These are phyloP conservation scores for Conopomorpha cramerella DNA, from an alignment of 1,140 invertebrate genomes.

Conservation along the genomic window DNA sequence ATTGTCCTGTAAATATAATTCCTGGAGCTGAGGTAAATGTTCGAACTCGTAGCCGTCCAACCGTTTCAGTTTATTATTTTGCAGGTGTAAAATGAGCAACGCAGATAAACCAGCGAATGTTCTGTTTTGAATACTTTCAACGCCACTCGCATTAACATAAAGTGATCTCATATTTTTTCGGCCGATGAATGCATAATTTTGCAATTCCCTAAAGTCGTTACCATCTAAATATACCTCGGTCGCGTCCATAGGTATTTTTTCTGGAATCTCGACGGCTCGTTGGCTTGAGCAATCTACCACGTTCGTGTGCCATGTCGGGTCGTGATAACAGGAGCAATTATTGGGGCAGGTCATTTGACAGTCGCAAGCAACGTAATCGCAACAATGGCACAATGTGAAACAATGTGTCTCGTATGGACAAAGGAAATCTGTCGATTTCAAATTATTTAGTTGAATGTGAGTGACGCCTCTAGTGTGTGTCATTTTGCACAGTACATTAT, in stretches of 20 bases:
- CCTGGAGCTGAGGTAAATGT: constrained; percentile 76
- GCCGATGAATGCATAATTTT: constrained; percentile 91
- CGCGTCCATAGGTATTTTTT: constrained; percentile 90
- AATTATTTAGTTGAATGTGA: constrained; percentile 67
- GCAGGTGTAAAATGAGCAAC: constrained; percentile 81
- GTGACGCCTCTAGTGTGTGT: constrained; percentile 72
- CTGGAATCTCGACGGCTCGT: constrained; percentile 74
- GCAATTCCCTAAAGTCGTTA: constrained; percentile 81
- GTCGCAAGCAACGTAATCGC: constrained; percentile 92
- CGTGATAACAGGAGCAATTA: constrained; percentile 91
- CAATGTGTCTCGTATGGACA: constrained; percentile 91
- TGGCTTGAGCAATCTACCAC: constrained; percentile 87
- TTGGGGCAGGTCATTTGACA: constrained; percentile 93
- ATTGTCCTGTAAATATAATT: constrained; percentile 89
- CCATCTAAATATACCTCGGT: constrained; percentile 91
- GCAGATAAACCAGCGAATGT: constrained; percentile 89
- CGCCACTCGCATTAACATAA: constrained; percentile 83
- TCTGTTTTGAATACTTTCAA: constrained; percentile 87
- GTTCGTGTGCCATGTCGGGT: constrained; percentile 90
- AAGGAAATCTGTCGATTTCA: constrained; percentile 79
- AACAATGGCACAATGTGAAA: constrained; percentile 90
- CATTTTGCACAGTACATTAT: constrained; percentile 82
- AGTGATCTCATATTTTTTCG: constrained; percentile 86
- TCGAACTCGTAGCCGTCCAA: constrained; percentile 91
- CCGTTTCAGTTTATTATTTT: constrained; percentile 79